Percentiles rank a stretch among this genome's conserved stretches.
Evolutionary conservation across 2,113 vertebrate species (phyloP).

Genomic region (Nibea coibor): DNA sequence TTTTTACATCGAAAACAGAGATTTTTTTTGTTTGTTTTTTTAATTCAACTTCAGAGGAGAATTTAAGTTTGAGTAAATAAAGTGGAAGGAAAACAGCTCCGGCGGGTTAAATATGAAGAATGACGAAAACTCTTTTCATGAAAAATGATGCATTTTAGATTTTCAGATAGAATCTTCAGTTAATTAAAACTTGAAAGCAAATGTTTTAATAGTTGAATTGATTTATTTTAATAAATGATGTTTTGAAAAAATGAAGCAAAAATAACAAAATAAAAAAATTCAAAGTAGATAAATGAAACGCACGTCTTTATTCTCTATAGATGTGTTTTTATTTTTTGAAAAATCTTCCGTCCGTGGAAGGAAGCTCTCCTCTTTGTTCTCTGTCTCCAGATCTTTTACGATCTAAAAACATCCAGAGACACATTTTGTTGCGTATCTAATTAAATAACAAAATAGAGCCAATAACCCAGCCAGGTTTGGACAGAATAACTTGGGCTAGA

Average conservation of each 20-base stretch:
- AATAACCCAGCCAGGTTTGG: not conserved
- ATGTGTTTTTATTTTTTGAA: not conserved
- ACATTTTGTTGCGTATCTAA: not conserved
- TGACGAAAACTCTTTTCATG: not conserved
- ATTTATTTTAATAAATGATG: not conserved
- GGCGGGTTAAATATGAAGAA: not conserved
- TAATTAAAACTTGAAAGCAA: not conserved
- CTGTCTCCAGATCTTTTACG: not conserved
- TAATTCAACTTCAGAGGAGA: not conserved
- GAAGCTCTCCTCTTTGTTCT: constrained; percentile 1
- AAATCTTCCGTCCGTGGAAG: not conserved
- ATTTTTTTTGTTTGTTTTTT: not conserved
- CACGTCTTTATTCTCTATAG: not conserved
- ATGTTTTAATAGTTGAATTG: not conserved
- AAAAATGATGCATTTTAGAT: not conserved
- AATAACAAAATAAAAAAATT: not conserved
- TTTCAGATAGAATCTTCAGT: not conserved
- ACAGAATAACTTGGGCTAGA: not conserved
- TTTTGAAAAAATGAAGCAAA: not conserved
- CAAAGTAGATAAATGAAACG: not conserved
- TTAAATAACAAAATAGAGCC: not conserved
- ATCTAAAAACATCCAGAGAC: not conserved
- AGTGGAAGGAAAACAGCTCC: not conserved
- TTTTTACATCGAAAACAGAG: not conserved
- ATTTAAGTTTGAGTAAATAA: not conserved